These are phyloP conservation scores for Acanthococcus lagerstroemiae DNA, from an alignment of 2,888 invertebrate genomes.

Conservation along the genomic window DNA sequence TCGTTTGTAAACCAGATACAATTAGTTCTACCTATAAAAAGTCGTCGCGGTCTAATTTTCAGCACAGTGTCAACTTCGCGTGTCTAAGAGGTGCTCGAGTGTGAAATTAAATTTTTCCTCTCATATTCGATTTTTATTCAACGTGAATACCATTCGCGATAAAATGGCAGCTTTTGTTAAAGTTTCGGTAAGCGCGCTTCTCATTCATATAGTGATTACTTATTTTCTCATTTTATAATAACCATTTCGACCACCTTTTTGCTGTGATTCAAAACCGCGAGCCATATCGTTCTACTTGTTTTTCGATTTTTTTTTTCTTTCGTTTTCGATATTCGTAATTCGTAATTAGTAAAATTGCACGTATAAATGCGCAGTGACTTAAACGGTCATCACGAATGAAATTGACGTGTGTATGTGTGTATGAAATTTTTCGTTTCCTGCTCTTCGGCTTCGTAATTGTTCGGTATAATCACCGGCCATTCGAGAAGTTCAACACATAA, in stretches of 20 bases:
- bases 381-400: too few species aligned
- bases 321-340: not conserved
- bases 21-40: constrained; percentile 22
- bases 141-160: not conserved
- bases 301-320: not conserved
- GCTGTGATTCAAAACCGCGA: too few species aligned
- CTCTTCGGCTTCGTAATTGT: too few species aligned
- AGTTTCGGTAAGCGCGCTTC: constrained; percentile 22
- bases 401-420: too few species aligned
- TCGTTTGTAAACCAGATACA: constrained; percentile 9
- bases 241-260: not conserved
- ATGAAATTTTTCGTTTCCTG: too few species aligned
- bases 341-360: not conserved
- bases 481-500: too few species aligned
- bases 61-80: constrained; percentile 13
- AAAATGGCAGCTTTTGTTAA: constrained; percentile 17
- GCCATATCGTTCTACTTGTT: not conserved
- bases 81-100: not conserved
- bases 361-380: too few species aligned
- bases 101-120: not conserved
- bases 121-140: not conserved
- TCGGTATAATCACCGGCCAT: too few species aligned
- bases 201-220: too few species aligned
- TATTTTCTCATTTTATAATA: not conserved
- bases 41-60: constrained; percentile 10